phyloP scores from a whole-genome alignment of 2,888 invertebrate species.

The Leptopilina myrica region DNA sequence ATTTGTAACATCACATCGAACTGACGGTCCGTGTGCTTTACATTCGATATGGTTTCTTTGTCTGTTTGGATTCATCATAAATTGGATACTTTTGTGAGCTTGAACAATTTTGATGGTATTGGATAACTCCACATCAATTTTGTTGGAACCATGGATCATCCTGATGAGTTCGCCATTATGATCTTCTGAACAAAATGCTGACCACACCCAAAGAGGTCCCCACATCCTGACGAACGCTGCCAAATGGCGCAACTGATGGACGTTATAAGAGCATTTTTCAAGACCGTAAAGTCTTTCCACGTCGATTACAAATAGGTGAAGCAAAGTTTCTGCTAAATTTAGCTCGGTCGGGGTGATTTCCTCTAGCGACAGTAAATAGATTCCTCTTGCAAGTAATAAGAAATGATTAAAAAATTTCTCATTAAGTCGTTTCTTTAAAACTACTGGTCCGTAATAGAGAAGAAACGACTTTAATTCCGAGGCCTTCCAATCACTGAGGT shows the following conservation, averaged over 20 bases:
- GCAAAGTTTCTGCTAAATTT: slow-evolving; percentile 31
- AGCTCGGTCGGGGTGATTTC: slow-evolving; percentile 28
- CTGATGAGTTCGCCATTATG: slow-evolving; percentile 32
- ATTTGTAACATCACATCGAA: background rate
- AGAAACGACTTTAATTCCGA: slow-evolving; percentile 38
- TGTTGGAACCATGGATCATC: slow-evolving; percentile 42
- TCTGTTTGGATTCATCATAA: background rate
- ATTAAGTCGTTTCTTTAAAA: slow-evolving; percentile 27
- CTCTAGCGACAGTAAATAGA: slow-evolving; percentile 14
- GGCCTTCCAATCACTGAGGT: slow-evolving; percentile 7
- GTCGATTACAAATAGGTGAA: slow-evolving; percentile 38
- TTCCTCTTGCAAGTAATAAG: slow-evolving; percentile 29
- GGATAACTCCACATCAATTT: slow-evolving; percentile 44
- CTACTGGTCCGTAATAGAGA: slow-evolving; percentile 15
- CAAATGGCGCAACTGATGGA: slow-evolving; percentile 39
- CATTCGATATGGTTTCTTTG: background rate
- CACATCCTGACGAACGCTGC: slow-evolving; percentile 22
- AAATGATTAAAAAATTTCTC: slow-evolving; percentile 32
- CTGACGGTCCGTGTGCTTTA: background rate
- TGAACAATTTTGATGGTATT: slow-evolving; percentile 38
- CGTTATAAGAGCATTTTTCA: slow-evolving; percentile 46
- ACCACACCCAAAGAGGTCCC: slow-evolving; percentile 47
- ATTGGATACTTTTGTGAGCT: background rate
- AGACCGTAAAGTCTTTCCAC: slow-evolving; percentile 30
- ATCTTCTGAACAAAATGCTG: slow-evolving; percentile 45